phyloP scores from a whole-genome alignment of 2,797 vertebrate genomes.

The Ficedula albicollis region DNA sequence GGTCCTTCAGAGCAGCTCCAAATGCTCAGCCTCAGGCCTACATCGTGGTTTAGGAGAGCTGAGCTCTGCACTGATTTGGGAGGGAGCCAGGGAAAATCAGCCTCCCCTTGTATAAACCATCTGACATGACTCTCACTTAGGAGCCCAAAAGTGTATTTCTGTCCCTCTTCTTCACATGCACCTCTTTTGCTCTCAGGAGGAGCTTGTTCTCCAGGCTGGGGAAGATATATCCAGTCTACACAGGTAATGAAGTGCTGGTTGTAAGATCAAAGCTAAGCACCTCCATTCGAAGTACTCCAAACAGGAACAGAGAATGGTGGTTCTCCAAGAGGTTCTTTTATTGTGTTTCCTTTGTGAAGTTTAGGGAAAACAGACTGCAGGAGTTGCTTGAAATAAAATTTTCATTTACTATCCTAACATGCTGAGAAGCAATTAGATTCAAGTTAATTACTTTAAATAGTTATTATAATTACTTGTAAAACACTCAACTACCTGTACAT shows the following conservation, averaged over 20 bases:
- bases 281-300: not conserved
- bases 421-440: conserved; percentile 57
- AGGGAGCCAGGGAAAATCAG: not conserved
- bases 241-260: not conserved
- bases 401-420: conserved; percentile 38
- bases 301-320: not conserved
- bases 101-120: not conserved
- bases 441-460: conserved; percentile 56
- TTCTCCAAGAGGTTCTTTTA: conserved; percentile 2
- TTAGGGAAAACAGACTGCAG: conserved; percentile 10
- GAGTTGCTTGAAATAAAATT: conserved; percentile 49
- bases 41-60: not conserved
- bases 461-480: conserved; percentile 51
- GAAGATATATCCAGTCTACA: not conserved
- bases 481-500: conserved; percentile 33
- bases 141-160: not conserved
- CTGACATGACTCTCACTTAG: not conserved
- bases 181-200: not conserved
- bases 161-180: not conserved
- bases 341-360: not conserved
- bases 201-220: not conserved
- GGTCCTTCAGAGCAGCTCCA: not conserved
- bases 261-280: not conserved
- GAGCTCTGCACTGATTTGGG: not conserved
- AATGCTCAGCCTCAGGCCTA: not conserved